These are phyloP conservation scores for Chaetophractus vellerosus DNA, from an alignment of 2,797 vertebrate genomes.

Conservation along the genomic window DNA sequence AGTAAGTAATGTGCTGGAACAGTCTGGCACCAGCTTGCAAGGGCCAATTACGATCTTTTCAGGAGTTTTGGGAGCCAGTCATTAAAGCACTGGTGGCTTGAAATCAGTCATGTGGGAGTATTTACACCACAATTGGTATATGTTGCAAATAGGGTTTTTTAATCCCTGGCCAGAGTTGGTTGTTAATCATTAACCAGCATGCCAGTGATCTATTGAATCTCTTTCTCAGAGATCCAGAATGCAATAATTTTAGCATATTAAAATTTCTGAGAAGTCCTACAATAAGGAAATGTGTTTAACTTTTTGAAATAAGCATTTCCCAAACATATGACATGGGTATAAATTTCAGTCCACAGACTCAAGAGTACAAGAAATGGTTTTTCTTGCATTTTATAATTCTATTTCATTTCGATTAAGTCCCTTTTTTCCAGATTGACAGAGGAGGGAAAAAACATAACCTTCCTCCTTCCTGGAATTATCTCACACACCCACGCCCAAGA, in stretches of 20 bases:
- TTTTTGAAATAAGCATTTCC: conserved; percentile 46
- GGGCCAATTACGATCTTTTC: too few species aligned
- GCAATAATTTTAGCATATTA: background rate
- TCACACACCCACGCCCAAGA: background rate
- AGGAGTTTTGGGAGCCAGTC: too few species aligned
- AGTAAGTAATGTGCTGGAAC: too few species aligned
- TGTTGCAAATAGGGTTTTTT: background rate
- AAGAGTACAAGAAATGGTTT: background rate
- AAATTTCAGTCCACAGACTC: background rate
- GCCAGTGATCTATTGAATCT: background rate
- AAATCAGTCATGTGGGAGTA: too few species aligned
- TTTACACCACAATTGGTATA: background rate
- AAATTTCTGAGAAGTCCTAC: conserved; percentile 10
- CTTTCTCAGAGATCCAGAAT: conserved; percentile 37
- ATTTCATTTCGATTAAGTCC: background rate
- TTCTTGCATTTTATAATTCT: too few species aligned
- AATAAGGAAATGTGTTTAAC: conserved; percentile 16
- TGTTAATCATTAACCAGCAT: conserved; percentile 13
- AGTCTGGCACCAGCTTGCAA: too few species aligned
- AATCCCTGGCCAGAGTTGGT: background rate
- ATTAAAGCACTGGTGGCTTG: too few species aligned
- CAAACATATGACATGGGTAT: background rate
- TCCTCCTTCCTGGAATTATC: background rate
- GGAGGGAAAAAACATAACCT: rapidly evolving
- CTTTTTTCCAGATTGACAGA: background rate